Evolutionary conservation across 2,888 invertebrate species (phyloP), one percentile per base, ranked within the genome.

Genomic region (Eristalinus sepulchralis): DNA sequence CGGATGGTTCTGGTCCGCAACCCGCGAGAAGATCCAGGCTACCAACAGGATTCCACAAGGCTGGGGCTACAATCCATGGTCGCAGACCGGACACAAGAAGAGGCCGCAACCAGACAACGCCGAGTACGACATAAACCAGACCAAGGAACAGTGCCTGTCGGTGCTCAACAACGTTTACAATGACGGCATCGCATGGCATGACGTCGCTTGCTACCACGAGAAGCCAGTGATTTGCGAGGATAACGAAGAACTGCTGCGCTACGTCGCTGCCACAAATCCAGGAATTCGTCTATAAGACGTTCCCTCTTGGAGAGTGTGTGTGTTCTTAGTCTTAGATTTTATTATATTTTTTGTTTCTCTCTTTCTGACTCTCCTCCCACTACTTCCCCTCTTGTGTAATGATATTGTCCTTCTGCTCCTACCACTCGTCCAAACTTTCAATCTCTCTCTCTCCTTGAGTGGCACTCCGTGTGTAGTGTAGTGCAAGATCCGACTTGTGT

Each of bases 1-100:
- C 90, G 97, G 97, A 60, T 98, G 97, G 97, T 97, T 97, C 95
- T 98, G 97, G 97, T 97, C 97, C 20, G 96, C 97, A 63, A 97
- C 97, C 90, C 95, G 97, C 83, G 97, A 96, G 92, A 97, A 97
- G 94, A 95, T 97, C 92, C 93, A 96, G 59, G 96, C 97, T 59
- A 97, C 97, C 89, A 97, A 96, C 93, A 94, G 95, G 93, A 95
- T 92, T 89, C 93, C 93, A 89, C 91, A 91, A 86, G 92, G 93
- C 17, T 93, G 93, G 93, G 95, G 95, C 89, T 97, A 96, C 95
- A 97, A 97, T 93, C 97, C 97, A 11, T 97, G 97, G 97, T 97
- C 97, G 1, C 95, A 96, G 91, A 97, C 97, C 64, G 97, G 97
- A 5, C 97, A 97, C 95, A 97, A 97, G 94, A 97, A 97, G 93